Evolutionary conservation across 1,140 invertebrate genomes (phyloP), one percentile per base, ranked within the genome.

Genomic region (Meloidogyne chitwoodi): DNA sequence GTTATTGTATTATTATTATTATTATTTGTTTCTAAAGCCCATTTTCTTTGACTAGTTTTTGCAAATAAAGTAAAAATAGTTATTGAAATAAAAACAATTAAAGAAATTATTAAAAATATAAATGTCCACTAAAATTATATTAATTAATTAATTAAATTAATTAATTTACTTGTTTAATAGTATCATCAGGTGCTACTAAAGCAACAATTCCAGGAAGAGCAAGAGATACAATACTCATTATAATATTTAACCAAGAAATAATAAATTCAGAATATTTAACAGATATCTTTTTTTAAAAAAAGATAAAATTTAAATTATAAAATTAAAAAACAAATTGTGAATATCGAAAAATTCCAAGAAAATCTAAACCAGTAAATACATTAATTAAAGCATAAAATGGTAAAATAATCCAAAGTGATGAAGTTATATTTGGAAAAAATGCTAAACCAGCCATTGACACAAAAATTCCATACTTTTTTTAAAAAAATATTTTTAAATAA

Each of bases 1-100:
- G n/a, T 56, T 56, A 56, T 95, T 96, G 93, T 93, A 92, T 87
- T 94, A 96, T 87, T 94, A 95, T 87, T 93, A 92, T 87, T 94
- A 96, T 87, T 94, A 95, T 87, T 96, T 96, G 88, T 92, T 93
- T 90, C 94, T 96, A 88, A 93, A 95, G 80, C 88, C 94, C 64
- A 92, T 93, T 74, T 96, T 96, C 87, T 94, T 56, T 19, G 48
- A n/a, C n/a, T n/a, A 56, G 48, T n/a, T 56, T 14, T 56, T n/a
- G 48, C 48, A 56, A 56, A 56, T 56, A 56, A 56, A n/a, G 8
- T 56, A 56, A 56, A 56, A 56, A 56, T 56, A 56, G 48, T 56
- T n/a, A 56, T 56, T 56, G 48, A 56, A 56, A 56, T 56, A 56
- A 56, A 56, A n/a, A 56, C 48, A 56, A 56, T n/a, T n/a, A 56